A percentile compares a stretch with the other conserved stretches of the same genome.
These are phyloP conservation scores for Microtus montanus DNA, from an alignment of 2,113 vertebrate species.

Conservation along the genomic window DNA sequence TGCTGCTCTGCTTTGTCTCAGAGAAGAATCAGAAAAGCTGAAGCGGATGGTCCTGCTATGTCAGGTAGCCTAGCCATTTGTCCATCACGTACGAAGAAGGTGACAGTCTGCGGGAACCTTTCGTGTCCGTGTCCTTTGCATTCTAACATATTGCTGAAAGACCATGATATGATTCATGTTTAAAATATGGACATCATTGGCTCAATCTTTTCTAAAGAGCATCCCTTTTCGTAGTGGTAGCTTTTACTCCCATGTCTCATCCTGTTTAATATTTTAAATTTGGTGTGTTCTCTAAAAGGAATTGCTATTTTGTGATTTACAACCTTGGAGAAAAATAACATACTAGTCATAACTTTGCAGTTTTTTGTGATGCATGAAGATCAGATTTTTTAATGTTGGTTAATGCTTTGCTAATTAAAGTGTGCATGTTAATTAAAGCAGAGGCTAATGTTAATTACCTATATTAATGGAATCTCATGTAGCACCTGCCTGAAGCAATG, in stretches of 20 bases:
- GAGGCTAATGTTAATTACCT: conserved; percentile 99
- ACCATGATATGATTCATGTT: conserved; percentile 41
- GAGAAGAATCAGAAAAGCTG: conserved; percentile 8
- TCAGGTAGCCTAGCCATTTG: neutral
- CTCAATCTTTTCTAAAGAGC: conserved; percentile 52
- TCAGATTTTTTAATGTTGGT: conserved; percentile 95
- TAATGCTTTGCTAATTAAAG: conserved; percentile 98
- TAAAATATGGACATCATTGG: conserved; percentile 37
- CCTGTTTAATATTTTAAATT: conserved; percentile 74
- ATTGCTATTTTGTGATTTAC: conserved; percentile 84
- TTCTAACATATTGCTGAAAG: conserved; percentile 35
- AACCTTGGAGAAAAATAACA: conserved; percentile 87
- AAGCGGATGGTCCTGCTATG: neutral
- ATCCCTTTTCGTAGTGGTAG: conserved; percentile 52
- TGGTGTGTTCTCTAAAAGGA: conserved; percentile 77
- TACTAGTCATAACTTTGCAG: conserved; percentile 87
- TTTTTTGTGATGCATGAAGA: conserved; percentile 93
- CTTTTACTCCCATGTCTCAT: conserved; percentile 56
- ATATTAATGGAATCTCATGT: conserved; percentile 98
- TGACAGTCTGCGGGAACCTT: neutral
- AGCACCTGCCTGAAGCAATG: conserved; percentile 96
- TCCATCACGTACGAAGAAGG: conserved; percentile 13
- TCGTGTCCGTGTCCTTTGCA: neutral
- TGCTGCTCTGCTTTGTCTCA: conserved; percentile 26
- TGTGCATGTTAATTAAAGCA: conserved; percentile 99